Base-by-base conservation (phyloP, 2,113 vertebrate genomes). In the Phaetusa simplex region DNA sequence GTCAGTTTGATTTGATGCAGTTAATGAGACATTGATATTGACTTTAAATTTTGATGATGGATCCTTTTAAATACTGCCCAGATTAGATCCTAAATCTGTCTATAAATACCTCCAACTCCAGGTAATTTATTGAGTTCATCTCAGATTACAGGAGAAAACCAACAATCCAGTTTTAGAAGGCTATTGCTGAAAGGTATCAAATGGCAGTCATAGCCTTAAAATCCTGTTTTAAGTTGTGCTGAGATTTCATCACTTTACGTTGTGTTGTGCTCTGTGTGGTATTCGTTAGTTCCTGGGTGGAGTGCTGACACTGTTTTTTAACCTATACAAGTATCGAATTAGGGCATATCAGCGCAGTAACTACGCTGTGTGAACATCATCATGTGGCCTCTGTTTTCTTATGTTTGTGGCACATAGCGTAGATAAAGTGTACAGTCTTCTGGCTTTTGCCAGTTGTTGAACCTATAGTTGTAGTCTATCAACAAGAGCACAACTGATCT, bases 101-200 rank as follows among this genome's bases (percentile, higher is more conserved):
- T 85, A 65, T 76, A 93, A 94, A 72, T 94, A 93, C 65, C 43
- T 76, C 30, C 23, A 49, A 17, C n/a, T 86, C 45, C 55, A 82
- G 66, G 8, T 67, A 77, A 49, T 69, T 82, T 87, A 30, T 17
- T 26, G 61, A 79, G 56, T 87, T 93, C 27, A 71, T 89, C 61
- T 94, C 43, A 16, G 87, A 76, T 96, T 94, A 69, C 56, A 40
- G 53, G 45, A 36, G 47, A 93, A 90, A 94, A 84, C 30, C 38
- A 58, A 6, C 74, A 76, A 12, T 45, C 43, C 8, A 22, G 1
- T 91, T 95, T 80, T 73, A 85, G 66, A 65, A 93, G 16, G 27
- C 19, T 84, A 52, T 5, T 89, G 40, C 12, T 36, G 36, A 55
- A 76, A 65, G 27, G 34, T 79, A 23, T 56, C 30, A 36, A 67